Evolutionary conservation across 2,797 vertebrate genomes (phyloP).

Genomic region (Clarias pachynema): DNA sequence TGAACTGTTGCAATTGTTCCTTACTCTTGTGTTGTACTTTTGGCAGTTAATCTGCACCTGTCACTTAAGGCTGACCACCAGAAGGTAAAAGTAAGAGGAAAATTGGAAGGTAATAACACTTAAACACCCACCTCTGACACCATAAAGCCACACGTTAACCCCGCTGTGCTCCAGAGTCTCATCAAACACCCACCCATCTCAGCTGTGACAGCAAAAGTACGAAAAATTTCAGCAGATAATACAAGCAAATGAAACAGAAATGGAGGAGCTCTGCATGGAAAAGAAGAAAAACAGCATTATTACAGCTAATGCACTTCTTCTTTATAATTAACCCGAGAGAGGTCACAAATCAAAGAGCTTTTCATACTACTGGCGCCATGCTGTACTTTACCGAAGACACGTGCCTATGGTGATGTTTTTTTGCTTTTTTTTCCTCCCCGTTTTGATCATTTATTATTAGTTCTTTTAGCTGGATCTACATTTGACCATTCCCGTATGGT

Average conservation of each 20-base stretch:
- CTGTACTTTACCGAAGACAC: constrained; percentile 43
- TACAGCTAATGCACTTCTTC: constrained; percentile 53
- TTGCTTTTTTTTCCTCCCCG: background rate
- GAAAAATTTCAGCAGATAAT: constrained; percentile 17
- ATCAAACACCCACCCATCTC: background rate
- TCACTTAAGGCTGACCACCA: constrained; percentile 36
- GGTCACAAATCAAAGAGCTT: constrained; percentile 60
- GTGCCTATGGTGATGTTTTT: constrained; percentile 3
- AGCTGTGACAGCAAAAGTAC: background rate
- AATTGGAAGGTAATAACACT: constrained; percentile 42
- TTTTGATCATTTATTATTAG: constrained; percentile 45
- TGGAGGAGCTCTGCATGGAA: constrained; percentile 24
- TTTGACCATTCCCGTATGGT: background rate
- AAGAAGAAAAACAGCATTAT: constrained; percentile 47
- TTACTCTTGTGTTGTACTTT: background rate
- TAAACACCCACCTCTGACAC: constrained; percentile 33
- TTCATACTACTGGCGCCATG: constrained; percentile 46
- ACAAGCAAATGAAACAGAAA: constrained; percentile 29
- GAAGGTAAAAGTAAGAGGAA: constrained; percentile 51
- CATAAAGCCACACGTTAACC: constrained; percentile 18
- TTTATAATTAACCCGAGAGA: constrained; percentile 62
- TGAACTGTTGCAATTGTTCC: background rate
- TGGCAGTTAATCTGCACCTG: background rate
- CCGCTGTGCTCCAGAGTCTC: background rate
- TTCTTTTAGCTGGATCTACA: constrained; percentile 15